Evolutionary conservation across 1,140 invertebrate species (phyloP), one percentile per base, ranked within the genome.

Genomic region (Drosophila nikananu): DNA sequence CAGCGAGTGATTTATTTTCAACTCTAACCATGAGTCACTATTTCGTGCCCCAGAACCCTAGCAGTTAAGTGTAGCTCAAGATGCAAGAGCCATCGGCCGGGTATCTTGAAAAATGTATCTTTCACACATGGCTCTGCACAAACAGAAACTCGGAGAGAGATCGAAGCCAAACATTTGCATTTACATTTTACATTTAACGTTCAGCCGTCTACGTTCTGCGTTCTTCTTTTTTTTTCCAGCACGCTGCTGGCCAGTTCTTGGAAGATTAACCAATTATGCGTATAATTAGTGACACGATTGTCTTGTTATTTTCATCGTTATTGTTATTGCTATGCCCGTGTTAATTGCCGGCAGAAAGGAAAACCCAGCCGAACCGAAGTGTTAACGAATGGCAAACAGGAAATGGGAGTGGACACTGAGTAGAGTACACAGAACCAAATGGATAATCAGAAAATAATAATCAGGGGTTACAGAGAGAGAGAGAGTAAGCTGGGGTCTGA

Each of bases 241-340:
- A 54, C 32, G 51, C 61, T 77, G 54, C 71, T 79, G 48, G 63
- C 78, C 81, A 76, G 64, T 90, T 90, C 86, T 91, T 64, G 76
- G 86, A 91, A 90, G 75, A 86, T 90, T 86, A 90, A 90, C 86
- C 82, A 90, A 90, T 90, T 90, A 90, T 90, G 86, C 86, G 86
- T 91, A 77, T 90, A 90, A 90, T 90, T 91, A 90, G 86, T 91
- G 86, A 86, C 86, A 91, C 86, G 86, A 91, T 90, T 90, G 82
- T 90, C 83, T 87, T 80, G 77, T 87, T 87, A 77, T 68, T 67
- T 77, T 60, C 74, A 77, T 77, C 52, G 66, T 57, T 71, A 58
- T 65, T 67, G 65, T 86, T 83, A 63, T 77, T 71, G 76, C 82
- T 90, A 86, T 84, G 86, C 48, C 67, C 55, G 89, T 89, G 86